A percentile compares a stretch with the other conserved stretches of the same genome.
Conservation (phyloP, 1,140 invertebrate species). For the Caenorhabditis latens region DNA sequence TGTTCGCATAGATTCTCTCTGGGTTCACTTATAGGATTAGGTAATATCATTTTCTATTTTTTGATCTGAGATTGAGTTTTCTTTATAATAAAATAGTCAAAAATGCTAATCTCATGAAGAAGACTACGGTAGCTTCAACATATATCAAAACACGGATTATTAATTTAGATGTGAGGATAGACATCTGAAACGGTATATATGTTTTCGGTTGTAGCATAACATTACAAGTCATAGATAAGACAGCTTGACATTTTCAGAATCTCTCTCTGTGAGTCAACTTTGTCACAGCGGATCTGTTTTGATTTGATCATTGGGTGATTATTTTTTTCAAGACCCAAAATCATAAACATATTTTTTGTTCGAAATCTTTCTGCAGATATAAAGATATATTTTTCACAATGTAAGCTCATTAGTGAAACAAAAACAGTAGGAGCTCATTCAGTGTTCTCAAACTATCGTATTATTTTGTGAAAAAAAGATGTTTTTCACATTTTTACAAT, state of each 20-base stretch:
- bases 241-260: background rate
- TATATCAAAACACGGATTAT: no score
- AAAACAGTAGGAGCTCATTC: background rate
- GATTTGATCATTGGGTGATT: constrained; percentile 1
- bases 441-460: background rate
- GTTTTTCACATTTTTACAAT: background rate
- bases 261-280: background rate
- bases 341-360: background rate
- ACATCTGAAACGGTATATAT: background rate
- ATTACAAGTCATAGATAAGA: background rate
- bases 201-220: background rate
- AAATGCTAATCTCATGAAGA: no score
- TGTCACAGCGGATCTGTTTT: background rate
- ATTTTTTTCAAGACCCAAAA: background rate
- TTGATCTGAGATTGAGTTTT: no score
- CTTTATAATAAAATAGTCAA: no score
- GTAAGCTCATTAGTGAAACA: background rate
- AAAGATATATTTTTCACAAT: no score
- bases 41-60: no score
- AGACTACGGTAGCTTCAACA: no score
- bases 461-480: background rate
- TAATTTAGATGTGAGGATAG: no score
- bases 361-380: background rate
- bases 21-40: no score
- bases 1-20: no score